Evolutionary conservation across 2,888 invertebrate species (phyloP), one percentile per base, ranked within the genome.

Genomic region (Aproaerema taeniolella): DNA sequence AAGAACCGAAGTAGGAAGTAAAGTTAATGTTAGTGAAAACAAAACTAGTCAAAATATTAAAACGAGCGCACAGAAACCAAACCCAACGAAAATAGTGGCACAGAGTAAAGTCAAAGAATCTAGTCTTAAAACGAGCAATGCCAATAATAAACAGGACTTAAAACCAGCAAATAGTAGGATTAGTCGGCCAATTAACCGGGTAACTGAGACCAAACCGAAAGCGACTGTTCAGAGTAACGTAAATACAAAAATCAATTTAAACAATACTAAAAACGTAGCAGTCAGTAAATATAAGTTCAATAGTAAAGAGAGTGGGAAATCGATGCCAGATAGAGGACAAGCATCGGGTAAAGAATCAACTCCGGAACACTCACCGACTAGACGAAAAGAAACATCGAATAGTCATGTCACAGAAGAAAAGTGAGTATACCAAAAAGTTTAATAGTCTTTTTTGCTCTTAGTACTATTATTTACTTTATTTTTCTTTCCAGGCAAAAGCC

Each of bases 291-390:
- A 54, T 40, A 79, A 72, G 47, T 53, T 54, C 14, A 70, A 61
- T 16, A 67, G 64, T 38, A 80, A 81, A 52, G 76, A 75, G 31
- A 78, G 61, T 38, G 60, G 61, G 7, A 64, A 67, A 43, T 53
- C 61, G 5, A 67, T 87, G 61, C 76, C 83, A 2, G 87, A 87
- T 32, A 68, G 89, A 58, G 89, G 89, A 24, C 89, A 89, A 56
- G 89, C 89, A 1, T 89, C 89, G 5, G 91, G 90, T 1, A 90
- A 90, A 51, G 90, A 91, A 61, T 91, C 90, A 1, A 89, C 89
- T 1, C 89, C 90, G 1, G 90, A 91, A 67, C 88, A 87, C 60
- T 88, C 88, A 0, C 89, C 89, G 1, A 87, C 79, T 2, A 80
- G 88, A 45, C 70, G 68, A 41, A 72, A 70, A 33, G 71, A 68